Evolutionary conservation across 2,113 vertebrate species (phyloP).

Genomic region (Mastomys coucha): DNA sequence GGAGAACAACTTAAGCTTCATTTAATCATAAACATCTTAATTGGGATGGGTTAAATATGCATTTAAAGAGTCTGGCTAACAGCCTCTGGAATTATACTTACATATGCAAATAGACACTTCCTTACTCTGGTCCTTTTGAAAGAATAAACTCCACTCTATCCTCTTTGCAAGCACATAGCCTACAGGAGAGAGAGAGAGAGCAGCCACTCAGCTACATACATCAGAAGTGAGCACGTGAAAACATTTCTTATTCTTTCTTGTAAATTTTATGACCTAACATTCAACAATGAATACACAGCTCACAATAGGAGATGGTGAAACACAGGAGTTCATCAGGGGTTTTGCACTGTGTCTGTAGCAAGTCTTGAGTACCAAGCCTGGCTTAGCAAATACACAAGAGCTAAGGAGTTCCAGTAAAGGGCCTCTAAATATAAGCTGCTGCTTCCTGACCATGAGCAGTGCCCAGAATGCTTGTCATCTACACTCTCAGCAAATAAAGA

Average conservation of each 20-base stretch:
- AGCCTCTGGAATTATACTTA: background rate
- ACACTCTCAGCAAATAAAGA: background rate
- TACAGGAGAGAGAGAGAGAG: background rate
- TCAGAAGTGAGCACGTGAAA: background rate
- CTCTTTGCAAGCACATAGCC: background rate
- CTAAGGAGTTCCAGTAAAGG: background rate
- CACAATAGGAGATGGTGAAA: background rate
- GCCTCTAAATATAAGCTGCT: background rate
- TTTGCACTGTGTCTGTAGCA: background rate
- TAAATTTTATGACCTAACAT: background rate
- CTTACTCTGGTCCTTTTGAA: background rate
- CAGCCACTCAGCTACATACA: no score
- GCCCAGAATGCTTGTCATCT: background rate
- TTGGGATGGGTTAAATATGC: background rate
- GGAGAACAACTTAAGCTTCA: background rate
- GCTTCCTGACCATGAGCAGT: background rate
- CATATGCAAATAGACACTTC: background rate
- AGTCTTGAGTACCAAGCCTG: background rate
- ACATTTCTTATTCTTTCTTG: background rate
- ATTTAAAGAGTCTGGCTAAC: background rate
- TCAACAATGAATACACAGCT: background rate
- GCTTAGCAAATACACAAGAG: background rate
- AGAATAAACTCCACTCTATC: background rate
- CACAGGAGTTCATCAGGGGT: background rate
- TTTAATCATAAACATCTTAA: constrained; percentile 21